Evolutionary conservation across 37 sponge, comb jelly and placozoan species (phyloP).

Genomic region (Mnemiopsis leidyi): DNA sequence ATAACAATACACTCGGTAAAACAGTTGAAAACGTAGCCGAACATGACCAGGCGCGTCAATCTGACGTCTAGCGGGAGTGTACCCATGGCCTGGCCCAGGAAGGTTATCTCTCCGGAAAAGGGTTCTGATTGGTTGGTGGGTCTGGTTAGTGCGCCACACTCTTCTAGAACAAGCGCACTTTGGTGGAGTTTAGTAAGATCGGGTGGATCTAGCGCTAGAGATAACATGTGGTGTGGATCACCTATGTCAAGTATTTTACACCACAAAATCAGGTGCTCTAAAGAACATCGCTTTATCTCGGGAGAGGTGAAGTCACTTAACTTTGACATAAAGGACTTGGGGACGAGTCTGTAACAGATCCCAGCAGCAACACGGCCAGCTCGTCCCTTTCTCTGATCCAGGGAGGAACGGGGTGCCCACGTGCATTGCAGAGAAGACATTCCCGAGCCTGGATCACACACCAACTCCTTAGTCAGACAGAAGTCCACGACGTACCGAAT

Average conservation of each 20-base stretch:
- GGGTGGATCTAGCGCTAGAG: slow-evolving; percentile 83
- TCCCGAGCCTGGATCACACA: slow-evolving; percentile 77
- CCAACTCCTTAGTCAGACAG: slow-evolving; percentile 91
- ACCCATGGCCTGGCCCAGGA: slow-evolving; percentile 80
- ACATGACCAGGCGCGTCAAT: slow-evolving; percentile 78
- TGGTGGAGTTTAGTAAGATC: slow-evolving; percentile 74
- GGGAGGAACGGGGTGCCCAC: slow-evolving; percentile 88
- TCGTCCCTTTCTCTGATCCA: slow-evolving; percentile 87
- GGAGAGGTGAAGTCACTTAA: slow-evolving; percentile 73
- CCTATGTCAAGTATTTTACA: slow-evolving; percentile 87
- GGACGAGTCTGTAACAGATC: slow-evolving; percentile 82
- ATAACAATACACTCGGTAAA: slow-evolving; percentile 73
- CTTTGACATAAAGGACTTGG: slow-evolving; percentile 68
- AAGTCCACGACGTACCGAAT: slow-evolving; percentile 96
- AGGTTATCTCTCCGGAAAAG: slow-evolving; percentile 88
- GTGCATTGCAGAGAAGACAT: slow-evolving; percentile 73
- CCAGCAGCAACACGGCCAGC: slow-evolving; percentile 90
- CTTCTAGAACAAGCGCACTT: slow-evolving; percentile 84
- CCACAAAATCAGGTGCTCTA: slow-evolving; percentile 79
- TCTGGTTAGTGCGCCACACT: slow-evolving; percentile 69
- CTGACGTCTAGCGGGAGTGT: slow-evolving; percentile 80
- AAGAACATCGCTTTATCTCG: slow-evolving; percentile 87
- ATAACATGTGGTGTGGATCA: slow-evolving; percentile 79
- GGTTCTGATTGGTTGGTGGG: slow-evolving; percentile 69
- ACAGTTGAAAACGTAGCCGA: slow-evolving; percentile 92